Evolutionary conservation across 2,797 vertebrate species (phyloP).

Genomic region (Enteromius afrohamiltoni): DNA sequence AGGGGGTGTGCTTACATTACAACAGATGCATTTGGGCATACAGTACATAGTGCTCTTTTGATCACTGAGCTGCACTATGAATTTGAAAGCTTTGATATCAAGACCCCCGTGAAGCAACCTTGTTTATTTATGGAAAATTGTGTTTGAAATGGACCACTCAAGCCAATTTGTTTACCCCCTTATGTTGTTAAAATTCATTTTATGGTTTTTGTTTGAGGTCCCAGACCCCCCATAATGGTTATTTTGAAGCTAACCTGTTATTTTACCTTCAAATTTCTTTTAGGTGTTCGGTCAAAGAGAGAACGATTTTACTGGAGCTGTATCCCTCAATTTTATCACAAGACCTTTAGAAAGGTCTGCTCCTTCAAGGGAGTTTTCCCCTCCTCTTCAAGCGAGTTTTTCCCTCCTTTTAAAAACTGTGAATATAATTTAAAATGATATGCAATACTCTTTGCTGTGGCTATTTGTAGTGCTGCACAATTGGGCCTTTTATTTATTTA

Average conservation of each 20-base stretch:
- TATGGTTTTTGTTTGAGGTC: neutral
- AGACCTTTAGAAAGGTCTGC: neutral
- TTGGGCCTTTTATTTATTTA: neutral
- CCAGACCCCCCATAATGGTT: neutral
- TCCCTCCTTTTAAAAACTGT: neutral
- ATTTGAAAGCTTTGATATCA: slow-evolving; percentile 13
- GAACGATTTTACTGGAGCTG: neutral
- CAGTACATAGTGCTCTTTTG: neutral
- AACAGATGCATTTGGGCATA: slow-evolving; percentile 30
- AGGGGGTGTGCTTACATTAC: slow-evolving; percentile 30
- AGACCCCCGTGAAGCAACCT: neutral
- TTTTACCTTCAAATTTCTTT: neutral
- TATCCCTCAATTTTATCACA: neutral
- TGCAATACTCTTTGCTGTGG: neutral
- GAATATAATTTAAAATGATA: neutral
- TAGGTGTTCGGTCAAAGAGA: neutral
- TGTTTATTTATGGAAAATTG: neutral
- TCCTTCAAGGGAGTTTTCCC: too few species aligned
- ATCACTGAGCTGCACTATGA: slow-evolving; percentile 25
- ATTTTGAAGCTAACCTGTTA: neutral
- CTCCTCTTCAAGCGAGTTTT: too few species aligned
- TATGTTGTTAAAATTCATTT: neutral
- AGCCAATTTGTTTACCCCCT: neutral
- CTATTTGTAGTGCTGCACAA: neutral
- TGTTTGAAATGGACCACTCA: slow-evolving; percentile 9